Percentiles rank a stretch among this genome's conserved stretches.
These are phyloP conservation scores for Herpailurus yagouaroundi DNA, from an alignment of 2,113 vertebrate genomes.

Conservation along the genomic window DNA sequence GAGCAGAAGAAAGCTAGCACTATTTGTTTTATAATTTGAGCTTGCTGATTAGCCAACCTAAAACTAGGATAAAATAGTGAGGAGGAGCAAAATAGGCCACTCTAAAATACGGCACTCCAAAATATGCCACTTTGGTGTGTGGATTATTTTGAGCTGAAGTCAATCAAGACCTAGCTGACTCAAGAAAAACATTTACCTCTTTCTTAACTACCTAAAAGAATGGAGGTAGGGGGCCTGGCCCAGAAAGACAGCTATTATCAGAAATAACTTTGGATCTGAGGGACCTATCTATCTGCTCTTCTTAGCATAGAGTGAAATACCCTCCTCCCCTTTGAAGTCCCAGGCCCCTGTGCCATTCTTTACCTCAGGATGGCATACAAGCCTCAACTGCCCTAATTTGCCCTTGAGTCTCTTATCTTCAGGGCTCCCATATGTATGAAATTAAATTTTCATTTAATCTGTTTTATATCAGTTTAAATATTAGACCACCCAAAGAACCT, in stretches of 20 bases:
- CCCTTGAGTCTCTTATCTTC: not conserved
- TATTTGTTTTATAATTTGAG: not conserved
- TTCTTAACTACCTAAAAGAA: not conserved
- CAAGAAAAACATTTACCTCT: not conserved
- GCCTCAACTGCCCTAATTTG: not conserved
- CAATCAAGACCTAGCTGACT: not conserved
- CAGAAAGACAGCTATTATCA: not conserved
- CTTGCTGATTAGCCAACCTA: not conserved
- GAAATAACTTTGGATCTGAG: not conserved
- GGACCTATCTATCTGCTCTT: not conserved
- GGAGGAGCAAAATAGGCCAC: not conserved
- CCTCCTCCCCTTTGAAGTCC: not conserved
- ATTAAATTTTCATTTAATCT: not conserved
- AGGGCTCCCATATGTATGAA: not conserved
- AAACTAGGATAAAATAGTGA: constrained; percentile 1
- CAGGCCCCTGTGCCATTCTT: not conserved
- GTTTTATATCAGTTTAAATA: not conserved
- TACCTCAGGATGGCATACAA: not conserved
- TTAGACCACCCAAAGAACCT: not conserved
- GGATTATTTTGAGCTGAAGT: not conserved
- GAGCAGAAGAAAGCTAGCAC: not conserved
- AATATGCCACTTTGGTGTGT: not conserved
- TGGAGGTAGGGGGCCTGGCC: not conserved
- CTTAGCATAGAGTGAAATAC: not conserved
- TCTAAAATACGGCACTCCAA: too few relatives aligned